Conservation (phyloP, 2,113 vertebrate genomes). For the Glaucidium brasilianum region DNA sequence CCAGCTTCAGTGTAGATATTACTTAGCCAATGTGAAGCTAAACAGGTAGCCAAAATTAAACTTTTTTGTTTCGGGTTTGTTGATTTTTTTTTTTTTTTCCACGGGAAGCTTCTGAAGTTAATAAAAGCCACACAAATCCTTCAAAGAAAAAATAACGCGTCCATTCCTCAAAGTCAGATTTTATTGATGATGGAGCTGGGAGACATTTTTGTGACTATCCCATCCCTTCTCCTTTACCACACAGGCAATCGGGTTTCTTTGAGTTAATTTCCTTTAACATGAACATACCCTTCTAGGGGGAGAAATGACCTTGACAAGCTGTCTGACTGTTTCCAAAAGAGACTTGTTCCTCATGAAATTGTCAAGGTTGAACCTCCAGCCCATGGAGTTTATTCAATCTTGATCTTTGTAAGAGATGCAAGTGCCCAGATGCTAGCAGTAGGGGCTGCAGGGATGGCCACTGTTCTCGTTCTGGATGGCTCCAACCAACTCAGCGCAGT, state of each 20-base stretch:
- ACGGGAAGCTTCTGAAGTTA: background rate
- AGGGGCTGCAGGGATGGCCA: rapidly evolving
- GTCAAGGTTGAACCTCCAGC: background rate
- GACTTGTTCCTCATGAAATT: background rate
- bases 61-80: background rate
- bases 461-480: rapidly evolving
- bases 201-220: background rate
- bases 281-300: rapidly evolving
- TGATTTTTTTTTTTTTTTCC: background rate
- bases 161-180: background rate
- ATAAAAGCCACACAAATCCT: background rate
- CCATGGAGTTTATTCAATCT: background rate
- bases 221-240: background rate
- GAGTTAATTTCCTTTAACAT: background rate
- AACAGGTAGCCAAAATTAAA: background rate
- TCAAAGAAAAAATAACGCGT: background rate
- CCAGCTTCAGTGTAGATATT: background rate
- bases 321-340: background rate
- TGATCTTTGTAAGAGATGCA: background rate
- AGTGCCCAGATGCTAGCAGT: rapidly evolving
- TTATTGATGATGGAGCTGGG: background rate
- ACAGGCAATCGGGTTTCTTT: background rate
- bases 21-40: background rate
- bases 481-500: rapidly evolving
- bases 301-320: background rate